These are phyloP conservation scores for Plebejus anna DNA, from an alignment of 2,888 invertebrate species.

Conservation along the genomic window DNA sequence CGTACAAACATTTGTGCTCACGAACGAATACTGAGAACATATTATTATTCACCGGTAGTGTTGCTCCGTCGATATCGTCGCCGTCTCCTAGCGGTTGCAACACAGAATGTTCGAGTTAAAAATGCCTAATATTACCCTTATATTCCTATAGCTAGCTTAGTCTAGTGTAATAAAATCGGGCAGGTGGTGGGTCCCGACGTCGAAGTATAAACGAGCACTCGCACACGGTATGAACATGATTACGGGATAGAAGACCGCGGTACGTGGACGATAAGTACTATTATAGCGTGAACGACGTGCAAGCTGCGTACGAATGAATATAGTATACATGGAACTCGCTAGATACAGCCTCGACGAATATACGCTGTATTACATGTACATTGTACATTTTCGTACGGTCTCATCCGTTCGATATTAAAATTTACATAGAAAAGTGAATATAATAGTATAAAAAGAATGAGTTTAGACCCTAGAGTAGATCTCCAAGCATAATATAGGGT, in stretches of 20 bases:
- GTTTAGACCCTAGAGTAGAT: conserved; percentile 10
- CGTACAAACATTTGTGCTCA: conserved; percentile 54
- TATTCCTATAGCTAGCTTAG: conserved; percentile 66
- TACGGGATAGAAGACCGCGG: conserved; percentile 32
- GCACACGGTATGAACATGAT: conserved; percentile 33
- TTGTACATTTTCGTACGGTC: conserved; percentile 13
- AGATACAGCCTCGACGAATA: conserved; percentile 27
- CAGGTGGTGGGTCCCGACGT: conserved; percentile 35
- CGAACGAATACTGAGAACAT: conserved; percentile 61
- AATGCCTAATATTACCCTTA: conserved; percentile 67
- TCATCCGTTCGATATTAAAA: conserved; percentile 18
- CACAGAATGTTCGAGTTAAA: conserved; percentile 64
- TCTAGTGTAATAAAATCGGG: conserved; percentile 58
- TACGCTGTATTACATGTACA: conserved; percentile 18
- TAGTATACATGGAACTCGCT: conserved; percentile 33
- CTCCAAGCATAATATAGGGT: conserved; percentile 27
- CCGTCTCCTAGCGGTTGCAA: conserved; percentile 53
- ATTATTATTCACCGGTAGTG: conserved; percentile 46
- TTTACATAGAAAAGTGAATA: conserved; percentile 29
- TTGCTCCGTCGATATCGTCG: conserved; percentile 52
- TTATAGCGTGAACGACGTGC: conserved; percentile 37
- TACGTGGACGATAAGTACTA: conserved; percentile 41
- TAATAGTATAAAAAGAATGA: conserved; percentile 29
- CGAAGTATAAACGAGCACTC: conserved; percentile 32
- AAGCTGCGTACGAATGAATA: conserved; percentile 35